phyloP scores from a whole-genome alignment of 2,797 vertebrate genomes.

The Pangasius krempfi region DNA sequence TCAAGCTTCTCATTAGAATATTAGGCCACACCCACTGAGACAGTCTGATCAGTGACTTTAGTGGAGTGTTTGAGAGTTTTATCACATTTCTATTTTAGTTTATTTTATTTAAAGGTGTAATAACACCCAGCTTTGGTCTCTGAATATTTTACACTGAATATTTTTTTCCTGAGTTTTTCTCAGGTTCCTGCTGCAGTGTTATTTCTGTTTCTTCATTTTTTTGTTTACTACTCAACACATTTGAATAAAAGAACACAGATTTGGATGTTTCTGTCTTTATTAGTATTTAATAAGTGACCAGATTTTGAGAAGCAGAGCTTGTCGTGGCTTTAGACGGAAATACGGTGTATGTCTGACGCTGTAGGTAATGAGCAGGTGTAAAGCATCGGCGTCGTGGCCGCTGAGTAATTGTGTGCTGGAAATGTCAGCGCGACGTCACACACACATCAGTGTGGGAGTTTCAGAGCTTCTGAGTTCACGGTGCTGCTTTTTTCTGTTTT shows the following conservation, averaged over 20 bases:
- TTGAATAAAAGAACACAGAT: not conserved
- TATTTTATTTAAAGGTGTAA: not conserved
- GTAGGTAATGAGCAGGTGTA: not conserved
- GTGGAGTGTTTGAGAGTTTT: not conserved
- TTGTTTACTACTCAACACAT: not conserved
- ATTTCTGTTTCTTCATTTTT: not conserved
- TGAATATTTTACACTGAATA: not conserved
- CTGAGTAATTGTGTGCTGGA: not conserved
- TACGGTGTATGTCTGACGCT: not conserved
- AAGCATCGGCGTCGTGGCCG: not conserved
- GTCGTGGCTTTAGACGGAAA: too few relatives aligned
- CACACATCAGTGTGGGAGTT: constrained; percentile 2
- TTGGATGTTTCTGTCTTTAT: not conserved
- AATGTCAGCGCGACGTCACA: not conserved
- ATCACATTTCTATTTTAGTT: not conserved
- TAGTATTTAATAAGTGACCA: not conserved
- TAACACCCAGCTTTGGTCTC: not conserved
- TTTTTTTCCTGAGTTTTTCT: not conserved
- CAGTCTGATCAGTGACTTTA: not conserved
- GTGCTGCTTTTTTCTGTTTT: not conserved
- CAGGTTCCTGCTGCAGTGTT: not conserved
- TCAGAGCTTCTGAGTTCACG: not conserved
- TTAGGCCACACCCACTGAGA: not conserved
- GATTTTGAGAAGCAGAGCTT: too few relatives aligned
- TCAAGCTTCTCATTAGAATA: not conserved